Evolutionary conservation across 2,113 vertebrate species (phyloP), one percentile per base, ranked within the genome.

Genomic region (Sinocyclocheilus anshuiensis): DNA sequence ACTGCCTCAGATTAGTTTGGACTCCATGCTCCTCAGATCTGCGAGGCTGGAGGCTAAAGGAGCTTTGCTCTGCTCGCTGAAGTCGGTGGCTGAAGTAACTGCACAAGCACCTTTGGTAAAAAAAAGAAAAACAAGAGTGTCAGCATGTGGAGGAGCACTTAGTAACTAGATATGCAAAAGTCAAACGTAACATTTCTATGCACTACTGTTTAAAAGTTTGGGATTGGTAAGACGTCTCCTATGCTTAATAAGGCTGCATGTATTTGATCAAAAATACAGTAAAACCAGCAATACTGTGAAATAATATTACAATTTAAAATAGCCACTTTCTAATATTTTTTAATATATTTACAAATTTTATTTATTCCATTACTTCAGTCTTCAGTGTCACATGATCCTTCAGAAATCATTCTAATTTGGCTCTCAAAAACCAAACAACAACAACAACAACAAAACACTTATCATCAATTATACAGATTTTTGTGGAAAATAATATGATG

Each of bases 21-120:
- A 48, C 72, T 48, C 26, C 72, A 87, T 87, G 79, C 74, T 91
- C 92, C 36, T 75, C 77, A 0, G 11, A 57, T 13, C 67, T 80
- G 81, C 90, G 90, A 69, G 90, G 91, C 89, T 86, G 89, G 89
- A 94, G 86, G 59, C 92, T 93, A 92, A 96, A 96, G 89, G 94
- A 96, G 92, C 93, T 95, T 85, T 91, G 95, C 91, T 93, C 90
- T 15, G 95, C 95, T 90, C 92, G 90, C 85, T 81, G 93, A 91
- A 94, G 94, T 84, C 90, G 91, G 26, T 86, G 87, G 90, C 88
- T 91, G 87, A 92, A 88, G 90, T 92, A 94, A 91, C 92, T 88
- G 72, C 86, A 90, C 89, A 95, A 90, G 91, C 93, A 94, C 93
- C 95, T 95, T 88, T 84, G 88, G 12, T 84, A 91, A 86, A 86